Percentiles rank a stretch among this genome's conserved stretches.
Evolutionary conservation across 2,113 vertebrate species (phyloP).

Genomic region (Zingel zingel): DNA sequence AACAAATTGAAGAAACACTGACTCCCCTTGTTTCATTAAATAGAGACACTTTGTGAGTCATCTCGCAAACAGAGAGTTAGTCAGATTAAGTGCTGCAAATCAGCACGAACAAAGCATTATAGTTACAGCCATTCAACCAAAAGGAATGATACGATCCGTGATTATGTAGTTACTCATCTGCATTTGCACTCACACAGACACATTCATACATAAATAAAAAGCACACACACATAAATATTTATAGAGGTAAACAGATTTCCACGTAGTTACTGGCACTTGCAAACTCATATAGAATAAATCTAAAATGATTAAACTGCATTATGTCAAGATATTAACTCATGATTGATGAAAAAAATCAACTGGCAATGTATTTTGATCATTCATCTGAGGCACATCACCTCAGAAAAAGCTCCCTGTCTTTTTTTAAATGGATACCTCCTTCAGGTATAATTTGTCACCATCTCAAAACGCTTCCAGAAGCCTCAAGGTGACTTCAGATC

Average conservation of each 20-base stretch:
- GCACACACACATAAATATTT: constrained; percentile 5
- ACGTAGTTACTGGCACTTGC: neutral
- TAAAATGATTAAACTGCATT: neutral
- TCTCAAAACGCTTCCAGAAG: neutral
- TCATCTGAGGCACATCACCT: neutral
- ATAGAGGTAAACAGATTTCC: constrained; percentile 7
- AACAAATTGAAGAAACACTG: constrained; percentile 30
- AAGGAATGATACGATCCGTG: constrained; percentile 58
- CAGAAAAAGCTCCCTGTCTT: neutral
- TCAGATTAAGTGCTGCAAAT: constrained; percentile 49
- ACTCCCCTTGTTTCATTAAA: constrained; percentile 48
- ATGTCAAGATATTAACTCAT: constrained; percentile 20
- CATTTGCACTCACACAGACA: constrained; percentile 24
- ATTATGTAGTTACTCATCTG: constrained; percentile 54
- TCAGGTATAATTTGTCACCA: constrained; percentile 7
- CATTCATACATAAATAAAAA: constrained; percentile 24
- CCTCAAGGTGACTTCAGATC: constrained; percentile 33
- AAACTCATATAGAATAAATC: neutral
- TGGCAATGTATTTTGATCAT: neutral
- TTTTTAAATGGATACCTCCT: neutral
- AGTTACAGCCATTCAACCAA: constrained; percentile 69
- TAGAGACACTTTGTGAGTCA: constrained; percentile 66
- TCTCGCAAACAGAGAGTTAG: constrained; percentile 18
- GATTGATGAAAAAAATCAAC: constrained; percentile 9
- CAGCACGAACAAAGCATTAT: constrained; percentile 52